phyloP scores from a whole-genome alignment of 2,113 vertebrate genomes.

The Otolemur garnettii region DNA sequence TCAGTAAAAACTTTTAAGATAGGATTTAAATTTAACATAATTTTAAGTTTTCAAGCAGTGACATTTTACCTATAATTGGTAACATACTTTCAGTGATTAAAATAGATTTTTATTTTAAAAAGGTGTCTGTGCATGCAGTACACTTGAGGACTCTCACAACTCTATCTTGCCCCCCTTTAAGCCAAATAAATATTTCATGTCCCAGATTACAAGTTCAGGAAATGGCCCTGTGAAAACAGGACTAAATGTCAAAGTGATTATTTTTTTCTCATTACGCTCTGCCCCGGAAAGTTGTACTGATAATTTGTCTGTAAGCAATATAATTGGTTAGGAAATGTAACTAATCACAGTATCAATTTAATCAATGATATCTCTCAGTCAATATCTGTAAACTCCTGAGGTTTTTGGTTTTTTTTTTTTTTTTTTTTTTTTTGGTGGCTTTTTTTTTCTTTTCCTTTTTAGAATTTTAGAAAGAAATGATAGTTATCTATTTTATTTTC shows the following conservation, averaged over 20 bases:
- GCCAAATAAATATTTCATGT: not conserved
- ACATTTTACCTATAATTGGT: not conserved
- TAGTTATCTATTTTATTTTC: not conserved
- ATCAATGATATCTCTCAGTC: not conserved
- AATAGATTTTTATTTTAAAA: not conserved
- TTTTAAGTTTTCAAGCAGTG: not conserved
- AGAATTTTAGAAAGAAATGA: not conserved
- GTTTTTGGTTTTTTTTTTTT: not conserved
- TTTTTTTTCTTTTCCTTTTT: not conserved
- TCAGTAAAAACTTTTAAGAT: conserved; percentile 30
- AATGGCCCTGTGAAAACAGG: not conserved
- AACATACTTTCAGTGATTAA: not conserved
- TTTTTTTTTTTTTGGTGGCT: not conserved
- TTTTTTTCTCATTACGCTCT: conserved; percentile 46
- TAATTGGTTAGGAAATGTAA: conserved; percentile 14
- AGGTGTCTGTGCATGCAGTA: not conserved
- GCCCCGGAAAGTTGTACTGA: not conserved
- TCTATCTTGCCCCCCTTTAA: not conserved
- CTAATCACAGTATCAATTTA: not conserved
- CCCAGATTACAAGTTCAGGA: conserved; percentile 29
- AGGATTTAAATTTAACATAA: conserved; percentile 10
- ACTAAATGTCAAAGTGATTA: conserved; percentile 21
- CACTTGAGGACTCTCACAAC: not conserved
- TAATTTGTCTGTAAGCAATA: not conserved
- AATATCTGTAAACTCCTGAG: not conserved